These are phyloP conservation scores for Festucalex cinctus DNA, from an alignment of 2,113 vertebrate genomes.

Conservation along the genomic window DNA sequence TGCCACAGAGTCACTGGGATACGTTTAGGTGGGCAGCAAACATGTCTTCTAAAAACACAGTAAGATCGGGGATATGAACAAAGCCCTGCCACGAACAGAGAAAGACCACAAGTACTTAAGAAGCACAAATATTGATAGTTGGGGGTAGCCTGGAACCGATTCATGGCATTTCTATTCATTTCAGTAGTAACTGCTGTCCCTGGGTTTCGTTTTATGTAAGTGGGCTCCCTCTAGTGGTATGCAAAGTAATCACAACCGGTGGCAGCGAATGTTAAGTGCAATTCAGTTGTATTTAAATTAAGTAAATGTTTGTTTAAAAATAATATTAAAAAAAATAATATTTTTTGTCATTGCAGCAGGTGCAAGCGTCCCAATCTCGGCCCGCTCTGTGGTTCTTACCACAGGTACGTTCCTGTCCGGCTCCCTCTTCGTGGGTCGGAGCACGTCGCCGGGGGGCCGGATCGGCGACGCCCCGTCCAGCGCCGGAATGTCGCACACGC, in stretches of 20 bases:
- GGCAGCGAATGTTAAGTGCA: neutral
- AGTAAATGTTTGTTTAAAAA: neutral
- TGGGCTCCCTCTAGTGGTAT: neutral
- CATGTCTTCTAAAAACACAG: too few relatives aligned
- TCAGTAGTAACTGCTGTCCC: too few relatives aligned
- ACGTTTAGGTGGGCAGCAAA: constrained; percentile 72
- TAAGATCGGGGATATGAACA: too few relatives aligned
- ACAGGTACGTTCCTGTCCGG: constrained; percentile 92
- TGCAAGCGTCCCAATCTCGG: constrained; percentile 60
- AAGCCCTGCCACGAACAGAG: too few relatives aligned
- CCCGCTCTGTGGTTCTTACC: constrained; percentile 83
- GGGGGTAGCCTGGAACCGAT: too few relatives aligned
- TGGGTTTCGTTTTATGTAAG: too few relatives aligned
- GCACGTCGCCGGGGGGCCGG: constrained; percentile 80
- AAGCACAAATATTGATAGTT: too few relatives aligned
- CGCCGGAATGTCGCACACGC: constrained; percentile 78
- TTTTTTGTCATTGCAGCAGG: constrained; percentile 65
- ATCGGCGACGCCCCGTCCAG: constrained; percentile 86
- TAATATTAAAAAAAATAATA: neutral
- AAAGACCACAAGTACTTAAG: too few relatives aligned
- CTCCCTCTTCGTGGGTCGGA: constrained; percentile 79
- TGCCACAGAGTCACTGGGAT: constrained; percentile 80
- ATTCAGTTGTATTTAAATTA: neutral
- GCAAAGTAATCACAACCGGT: neutral
- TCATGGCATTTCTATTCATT: too few relatives aligned